Evolutionary conservation across 2,797 vertebrate genomes (phyloP).

Genomic region (Karalla daura): DNA sequence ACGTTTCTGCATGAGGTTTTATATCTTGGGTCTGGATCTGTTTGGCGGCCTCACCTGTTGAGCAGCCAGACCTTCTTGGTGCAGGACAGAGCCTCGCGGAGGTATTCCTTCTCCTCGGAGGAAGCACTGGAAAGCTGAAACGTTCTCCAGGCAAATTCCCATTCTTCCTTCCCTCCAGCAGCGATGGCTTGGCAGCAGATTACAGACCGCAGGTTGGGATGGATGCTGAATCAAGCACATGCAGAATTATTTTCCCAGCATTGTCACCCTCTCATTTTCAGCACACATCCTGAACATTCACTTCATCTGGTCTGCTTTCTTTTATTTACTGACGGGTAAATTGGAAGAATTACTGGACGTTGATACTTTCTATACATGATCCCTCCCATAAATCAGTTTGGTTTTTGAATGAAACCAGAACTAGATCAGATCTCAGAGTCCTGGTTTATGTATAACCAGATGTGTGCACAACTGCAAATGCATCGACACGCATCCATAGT

Average conservation of each 20-base stretch:
- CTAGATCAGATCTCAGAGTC: not conserved
- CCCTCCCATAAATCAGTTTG: no score
- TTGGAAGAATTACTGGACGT: no score
- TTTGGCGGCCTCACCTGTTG: conserved; percentile 82
- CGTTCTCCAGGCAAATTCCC: conserved; percentile 89
- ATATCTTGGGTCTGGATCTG: not conserved
- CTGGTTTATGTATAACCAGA: not conserved
- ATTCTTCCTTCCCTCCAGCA: conserved; percentile 82
- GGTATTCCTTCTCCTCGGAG: conserved; percentile 86
- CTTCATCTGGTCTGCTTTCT: not conserved
- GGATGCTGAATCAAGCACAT: conserved; percentile 72
- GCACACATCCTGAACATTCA: not conserved
- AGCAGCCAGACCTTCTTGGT: conserved; percentile 89
- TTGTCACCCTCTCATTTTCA: conserved; percentile 4
- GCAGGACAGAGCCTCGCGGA: conserved; percentile 87
- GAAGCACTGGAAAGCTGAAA: conserved; percentile 67
- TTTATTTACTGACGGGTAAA: not conserved
- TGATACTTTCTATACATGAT: no score
- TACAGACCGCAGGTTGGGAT: conserved; percentile 85
- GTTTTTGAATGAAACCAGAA: no score
- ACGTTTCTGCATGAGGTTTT: no score
- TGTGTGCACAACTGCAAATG: not conserved
- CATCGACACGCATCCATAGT: conserved; percentile 1
- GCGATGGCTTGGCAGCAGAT: conserved; percentile 92
- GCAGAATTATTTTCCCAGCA: conserved; percentile 1